Conservation (phyloP, 2,797 vertebrate species). For the Sebastes hubbsi region DNA sequence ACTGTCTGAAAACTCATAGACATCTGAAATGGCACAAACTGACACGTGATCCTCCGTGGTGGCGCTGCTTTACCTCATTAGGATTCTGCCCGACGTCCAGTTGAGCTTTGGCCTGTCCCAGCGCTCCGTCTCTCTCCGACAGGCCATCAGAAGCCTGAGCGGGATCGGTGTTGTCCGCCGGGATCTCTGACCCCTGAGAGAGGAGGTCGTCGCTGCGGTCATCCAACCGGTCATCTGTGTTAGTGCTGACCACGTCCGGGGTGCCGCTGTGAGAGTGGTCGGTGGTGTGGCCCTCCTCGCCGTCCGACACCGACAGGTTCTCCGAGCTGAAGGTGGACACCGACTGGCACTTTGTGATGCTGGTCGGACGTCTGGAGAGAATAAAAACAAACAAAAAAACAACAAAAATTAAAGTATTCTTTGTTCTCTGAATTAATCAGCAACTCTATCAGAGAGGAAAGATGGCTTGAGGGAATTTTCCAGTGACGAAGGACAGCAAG, state of each 20-base stretch:
- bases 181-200: slow-evolving; percentile 91
- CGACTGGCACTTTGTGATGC: slow-evolving; percentile 91
- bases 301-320: slow-evolving; percentile 89
- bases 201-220: slow-evolving; percentile 90
- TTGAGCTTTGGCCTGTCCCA: slow-evolving; percentile 82
- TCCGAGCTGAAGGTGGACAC: slow-evolving; percentile 94
- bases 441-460: slow-evolving; percentile 28
- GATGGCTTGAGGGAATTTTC: slow-evolving; percentile 48
- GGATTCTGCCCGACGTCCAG: slow-evolving; percentile 84
- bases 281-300: slow-evolving; percentile 93
- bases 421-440: slow-evolving; percentile 22
- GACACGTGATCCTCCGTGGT: slow-evolving; percentile 10
- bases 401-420: background rate
- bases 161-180: slow-evolving; percentile 83
- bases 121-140: slow-evolving; percentile 82
- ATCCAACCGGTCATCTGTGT: slow-evolving; percentile 90
- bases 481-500: slow-evolving; percentile 43
- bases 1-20: too few relatives aligned
- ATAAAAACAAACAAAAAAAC: background rate
- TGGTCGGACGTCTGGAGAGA: slow-evolving; percentile 85
- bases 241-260: slow-evolving; percentile 92
- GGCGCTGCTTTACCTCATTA: slow-evolving; percentile 71
- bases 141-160: slow-evolving; percentile 74
- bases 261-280: slow-evolving; percentile 93
- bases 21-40: background rate